These are phyloP conservation scores for Calephelis virginiensis DNA, from an alignment of 1,140 invertebrate genomes.

Conservation along the genomic window DNA sequence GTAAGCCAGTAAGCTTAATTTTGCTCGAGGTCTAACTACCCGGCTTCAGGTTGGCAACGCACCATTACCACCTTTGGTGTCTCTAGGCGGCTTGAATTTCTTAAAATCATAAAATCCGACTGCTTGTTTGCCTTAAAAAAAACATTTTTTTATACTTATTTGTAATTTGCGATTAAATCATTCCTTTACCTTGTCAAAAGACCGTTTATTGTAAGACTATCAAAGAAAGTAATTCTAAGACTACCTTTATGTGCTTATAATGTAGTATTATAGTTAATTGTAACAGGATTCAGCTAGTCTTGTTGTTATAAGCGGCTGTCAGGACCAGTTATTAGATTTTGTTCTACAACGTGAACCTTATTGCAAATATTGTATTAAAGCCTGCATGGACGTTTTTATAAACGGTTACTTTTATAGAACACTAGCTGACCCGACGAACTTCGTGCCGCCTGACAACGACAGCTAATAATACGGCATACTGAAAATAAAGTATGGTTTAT, in stretches of 20 bases:
- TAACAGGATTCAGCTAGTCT: conserved; percentile 1
- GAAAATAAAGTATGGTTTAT: no score
- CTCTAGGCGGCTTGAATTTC: no score
- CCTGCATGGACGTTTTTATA: neutral
- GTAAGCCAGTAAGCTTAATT: no score
- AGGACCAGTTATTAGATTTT: conserved; percentile 12
- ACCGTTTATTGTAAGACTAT: neutral
- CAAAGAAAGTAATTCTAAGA: conserved; percentile 5
- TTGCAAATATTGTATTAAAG: conserved; percentile 28
- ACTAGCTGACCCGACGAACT: no score
- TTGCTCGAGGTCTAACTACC: no score
- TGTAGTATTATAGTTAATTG: conserved; percentile 1
- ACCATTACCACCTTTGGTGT: no score
- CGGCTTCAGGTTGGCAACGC: no score
- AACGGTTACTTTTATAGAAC: no score
- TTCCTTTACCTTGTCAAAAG: neutral
- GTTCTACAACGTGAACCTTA: conserved; percentile 8
- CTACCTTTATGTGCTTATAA: conserved; percentile 10
- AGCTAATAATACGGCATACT: no score
- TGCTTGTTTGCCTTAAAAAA: no score
- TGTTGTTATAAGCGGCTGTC: conserved; percentile 7
- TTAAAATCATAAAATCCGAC: no score
- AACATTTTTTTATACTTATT: neutral
- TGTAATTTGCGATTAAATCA: neutral
- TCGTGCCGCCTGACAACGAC: no score